phyloP scores from a whole-genome alignment of 2,888 invertebrate genomes.

The Drosophila neoperkinsi region DNA sequence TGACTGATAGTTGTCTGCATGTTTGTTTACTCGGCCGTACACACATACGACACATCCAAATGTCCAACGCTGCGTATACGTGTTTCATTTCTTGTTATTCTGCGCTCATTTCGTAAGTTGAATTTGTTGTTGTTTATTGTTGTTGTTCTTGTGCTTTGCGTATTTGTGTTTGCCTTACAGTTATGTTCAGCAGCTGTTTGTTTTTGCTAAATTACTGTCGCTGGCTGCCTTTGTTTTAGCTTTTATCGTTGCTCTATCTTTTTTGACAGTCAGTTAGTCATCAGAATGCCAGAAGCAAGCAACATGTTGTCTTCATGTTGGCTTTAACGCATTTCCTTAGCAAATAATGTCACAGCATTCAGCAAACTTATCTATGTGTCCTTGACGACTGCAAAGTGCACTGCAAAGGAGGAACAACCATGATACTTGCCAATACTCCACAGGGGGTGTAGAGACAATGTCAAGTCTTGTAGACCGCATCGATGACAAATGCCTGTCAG shows the following conservation, averaged over 20 bases:
- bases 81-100: constrained; percentile 35
- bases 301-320: constrained; percentile 31
- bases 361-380: constrained; percentile 22
- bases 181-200: constrained; percentile 66
- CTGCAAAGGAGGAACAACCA: constrained; percentile 18
- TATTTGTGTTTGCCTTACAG: constrained; percentile 65
- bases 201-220: constrained; percentile 74
- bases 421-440: constrained; percentile 10
- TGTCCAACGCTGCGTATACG: constrained; percentile 51
- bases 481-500: constrained; percentile 9
- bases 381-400: constrained; percentile 43
- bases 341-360: constrained; percentile 57
- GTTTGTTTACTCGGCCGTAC: constrained; percentile 65
- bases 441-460: constrained; percentile 19
- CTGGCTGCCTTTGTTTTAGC: constrained; percentile 58
- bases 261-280: constrained; percentile 78
- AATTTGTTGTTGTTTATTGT: constrained; percentile 32
- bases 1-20: constrained; percentile 80
- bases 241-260: constrained; percentile 42
- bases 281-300: constrained; percentile 43
- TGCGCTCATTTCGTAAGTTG: constrained; percentile 63
- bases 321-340: constrained; percentile 71
- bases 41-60: constrained; percentile 15
- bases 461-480: constrained; percentile 22
- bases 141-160: constrained; percentile 22